These are phyloP conservation scores for Himalopsyche tibetana DNA, from an alignment of 2,888 invertebrate genomes.

Conservation along the genomic window DNA sequence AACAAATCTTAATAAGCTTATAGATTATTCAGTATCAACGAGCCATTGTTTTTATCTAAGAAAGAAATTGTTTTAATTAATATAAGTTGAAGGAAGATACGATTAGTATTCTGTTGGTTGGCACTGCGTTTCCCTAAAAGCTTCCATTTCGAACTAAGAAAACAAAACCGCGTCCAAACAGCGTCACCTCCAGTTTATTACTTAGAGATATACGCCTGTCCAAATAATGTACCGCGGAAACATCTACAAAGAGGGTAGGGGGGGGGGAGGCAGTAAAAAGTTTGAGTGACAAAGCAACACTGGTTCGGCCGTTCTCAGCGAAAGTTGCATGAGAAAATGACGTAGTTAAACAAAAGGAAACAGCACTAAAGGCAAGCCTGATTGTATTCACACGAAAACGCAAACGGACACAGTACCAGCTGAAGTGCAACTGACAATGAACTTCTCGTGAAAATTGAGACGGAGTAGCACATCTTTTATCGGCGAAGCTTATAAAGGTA, in stretches of 20 bases:
- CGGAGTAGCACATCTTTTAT: not conserved
- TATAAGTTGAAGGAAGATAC: too few species aligned
- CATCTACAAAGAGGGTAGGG: not conserved
- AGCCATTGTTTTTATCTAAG: too few species aligned
- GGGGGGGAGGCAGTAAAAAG: not conserved
- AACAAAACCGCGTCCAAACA: too few species aligned
- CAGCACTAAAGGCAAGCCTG: not conserved
- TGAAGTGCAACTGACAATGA: not conserved
- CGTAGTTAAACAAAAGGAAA: conserved; percentile 38
- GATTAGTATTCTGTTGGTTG: too few species aligned
- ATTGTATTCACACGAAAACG: not conserved
- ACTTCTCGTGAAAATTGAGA: not conserved
- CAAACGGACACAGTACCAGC: not conserved
- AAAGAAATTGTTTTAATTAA: too few species aligned
- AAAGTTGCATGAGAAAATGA: conserved; percentile 43
- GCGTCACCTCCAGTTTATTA: too few species aligned
- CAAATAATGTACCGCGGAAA: not conserved
- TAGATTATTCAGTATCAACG: too few species aligned
- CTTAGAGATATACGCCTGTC: too few species aligned
- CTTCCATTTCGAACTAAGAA: too few species aligned
- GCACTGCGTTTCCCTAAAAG: too few species aligned
- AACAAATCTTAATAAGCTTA: too few species aligned
- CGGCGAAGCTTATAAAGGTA: not conserved
- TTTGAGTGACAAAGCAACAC: conserved; percentile 10
- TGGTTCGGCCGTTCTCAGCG: conserved; percentile 1